phyloP scores from a whole-genome alignment of 1,140 invertebrate genomes.

The Orchestia grillus region DNA sequence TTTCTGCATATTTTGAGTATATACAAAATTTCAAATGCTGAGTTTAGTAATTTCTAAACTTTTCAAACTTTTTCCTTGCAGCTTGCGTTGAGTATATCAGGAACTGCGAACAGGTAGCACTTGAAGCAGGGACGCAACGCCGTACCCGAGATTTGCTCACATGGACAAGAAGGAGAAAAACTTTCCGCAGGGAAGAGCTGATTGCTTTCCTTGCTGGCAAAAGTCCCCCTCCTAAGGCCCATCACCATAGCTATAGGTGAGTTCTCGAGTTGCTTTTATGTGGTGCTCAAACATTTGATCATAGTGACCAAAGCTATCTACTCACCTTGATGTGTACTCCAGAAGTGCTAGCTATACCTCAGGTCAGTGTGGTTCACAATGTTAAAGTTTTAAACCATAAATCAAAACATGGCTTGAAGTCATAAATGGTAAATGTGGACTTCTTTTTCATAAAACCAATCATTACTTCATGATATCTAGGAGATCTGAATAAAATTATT shows the following conservation, averaged over 20 bases:
- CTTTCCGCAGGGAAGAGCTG: constrained; percentile 64
- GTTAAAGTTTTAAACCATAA: background rate
- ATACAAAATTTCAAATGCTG: no score
- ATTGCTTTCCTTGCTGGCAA: constrained; percentile 66
- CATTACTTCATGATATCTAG: no score
- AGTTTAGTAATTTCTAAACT: background rate
- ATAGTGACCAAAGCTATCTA: background rate
- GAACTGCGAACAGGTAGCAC: constrained; percentile 79
- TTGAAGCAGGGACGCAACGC: constrained; percentile 81
- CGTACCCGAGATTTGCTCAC: constrained; percentile 82
- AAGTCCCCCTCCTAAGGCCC: constrained; percentile 62
- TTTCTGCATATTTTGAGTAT: no score
- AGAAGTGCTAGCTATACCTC: background rate
- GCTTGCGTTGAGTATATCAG: constrained; percentile 82
- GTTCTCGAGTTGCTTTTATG: background rate
- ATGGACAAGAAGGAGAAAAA: constrained; percentile 78
- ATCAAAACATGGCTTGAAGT: no score
- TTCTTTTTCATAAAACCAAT: no score
- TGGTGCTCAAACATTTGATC: background rate
- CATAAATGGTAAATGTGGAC: no score
- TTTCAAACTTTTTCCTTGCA: constrained; percentile 70
- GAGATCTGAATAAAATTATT: no score
- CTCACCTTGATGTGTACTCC: background rate
- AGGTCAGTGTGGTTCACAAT: background rate
- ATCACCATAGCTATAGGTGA: constrained; percentile 51